Evolutionary conservation across 2,113 vertebrate genomes (phyloP).

Genomic region (Notechis scutatus): DNA sequence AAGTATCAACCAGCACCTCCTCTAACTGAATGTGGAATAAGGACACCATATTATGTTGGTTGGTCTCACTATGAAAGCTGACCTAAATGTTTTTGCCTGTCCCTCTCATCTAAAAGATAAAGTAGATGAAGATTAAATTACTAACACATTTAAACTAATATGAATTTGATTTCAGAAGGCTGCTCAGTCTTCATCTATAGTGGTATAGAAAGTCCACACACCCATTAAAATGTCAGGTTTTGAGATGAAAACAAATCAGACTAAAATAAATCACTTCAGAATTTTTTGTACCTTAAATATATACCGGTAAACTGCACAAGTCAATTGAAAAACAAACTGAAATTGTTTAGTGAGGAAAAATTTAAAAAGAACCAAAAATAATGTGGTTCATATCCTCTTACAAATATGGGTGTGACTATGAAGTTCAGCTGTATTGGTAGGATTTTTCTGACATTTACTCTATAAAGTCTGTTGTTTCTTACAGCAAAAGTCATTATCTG

Average conservation of each 20-base stretch:
- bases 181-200: not conserved
- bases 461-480: not conserved
- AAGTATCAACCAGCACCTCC: not conserved
- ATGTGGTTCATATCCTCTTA: not conserved
- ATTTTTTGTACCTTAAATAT: not conserved
- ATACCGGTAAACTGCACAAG: not conserved
- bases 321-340: not conserved
- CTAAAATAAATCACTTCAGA: not conserved
- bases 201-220: not conserved
- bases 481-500: not conserved
- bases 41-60: not conserved
- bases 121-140: not conserved
- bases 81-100: not conserved
- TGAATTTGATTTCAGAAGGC: not conserved
- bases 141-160: not conserved
- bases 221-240: not conserved
- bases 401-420: not conserved
- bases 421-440: not conserved
- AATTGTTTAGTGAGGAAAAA: not conserved
- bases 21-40: not conserved
- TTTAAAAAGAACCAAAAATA: not conserved
- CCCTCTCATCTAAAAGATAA: not conserved
- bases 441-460: not conserved
- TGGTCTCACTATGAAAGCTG: not conserved
- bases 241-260: not conserved